Conservation (phyloP, 2,113 vertebrate genomes). For the Aleadryas rufinucha region DNA sequence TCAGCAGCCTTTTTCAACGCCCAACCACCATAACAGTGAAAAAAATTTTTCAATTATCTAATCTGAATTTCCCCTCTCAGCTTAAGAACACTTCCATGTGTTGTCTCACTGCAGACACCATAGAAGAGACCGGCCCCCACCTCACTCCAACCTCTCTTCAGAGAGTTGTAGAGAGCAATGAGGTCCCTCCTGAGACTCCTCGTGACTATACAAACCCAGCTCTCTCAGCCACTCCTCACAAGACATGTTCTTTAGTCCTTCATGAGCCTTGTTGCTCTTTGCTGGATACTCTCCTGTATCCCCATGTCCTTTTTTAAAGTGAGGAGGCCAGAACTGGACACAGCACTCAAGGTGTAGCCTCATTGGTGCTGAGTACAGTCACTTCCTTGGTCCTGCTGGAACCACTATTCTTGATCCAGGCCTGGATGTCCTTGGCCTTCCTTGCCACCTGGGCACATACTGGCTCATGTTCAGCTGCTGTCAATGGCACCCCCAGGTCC, state of each 20-base stretch:
- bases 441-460: background rate
- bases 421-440: background rate
- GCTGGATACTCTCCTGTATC: background rate
- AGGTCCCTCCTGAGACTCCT: background rate
- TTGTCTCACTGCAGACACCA: accelerated
- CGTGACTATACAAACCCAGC: accelerated
- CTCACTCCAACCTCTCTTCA: background rate
- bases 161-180: background rate
- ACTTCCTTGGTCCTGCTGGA: background rate
- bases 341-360: background rate
- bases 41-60: background rate
- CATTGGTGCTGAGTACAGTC: background rate
- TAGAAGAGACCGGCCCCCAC: too few species aligned
- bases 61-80: background rate
- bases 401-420: background rate
- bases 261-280: background rate
- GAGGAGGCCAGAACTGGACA: background rate
- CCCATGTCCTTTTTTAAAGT: background rate
- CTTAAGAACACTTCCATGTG: background rate
- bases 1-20: background rate
- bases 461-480: background rate
- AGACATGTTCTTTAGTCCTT: background rate
- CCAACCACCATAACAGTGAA: background rate
- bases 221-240: background rate
- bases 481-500: background rate